These are phyloP conservation scores for Nilaparvata lugens DNA, from an alignment of 1,140 invertebrate species.

Conservation along the genomic window DNA sequence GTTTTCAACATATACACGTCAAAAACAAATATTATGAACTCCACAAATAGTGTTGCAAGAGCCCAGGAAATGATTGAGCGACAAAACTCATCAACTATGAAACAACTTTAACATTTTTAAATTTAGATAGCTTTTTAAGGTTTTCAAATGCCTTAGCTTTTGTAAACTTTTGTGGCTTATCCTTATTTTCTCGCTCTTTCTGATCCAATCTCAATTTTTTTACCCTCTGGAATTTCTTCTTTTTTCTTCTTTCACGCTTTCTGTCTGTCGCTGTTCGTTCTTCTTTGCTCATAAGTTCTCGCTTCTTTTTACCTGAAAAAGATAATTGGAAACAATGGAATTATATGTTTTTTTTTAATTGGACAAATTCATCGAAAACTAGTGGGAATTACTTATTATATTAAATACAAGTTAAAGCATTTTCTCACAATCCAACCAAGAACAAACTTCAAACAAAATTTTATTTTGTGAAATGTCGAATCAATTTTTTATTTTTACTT, in stretches of 20 bases:
- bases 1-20: too few relatives aligned
- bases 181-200: conserved; percentile 28
- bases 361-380: neutral
- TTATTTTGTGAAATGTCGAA: too few relatives aligned
- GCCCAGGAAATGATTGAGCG: too few relatives aligned
- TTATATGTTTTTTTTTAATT: neutral
- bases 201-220: conserved; percentile 43
- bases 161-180: neutral
- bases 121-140: neutral
- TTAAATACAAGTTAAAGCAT: neutral
- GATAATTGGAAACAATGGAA: neutral
- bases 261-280: conserved; percentile 81
- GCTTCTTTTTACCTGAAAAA: conserved; percentile 56
- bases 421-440: too few relatives aligned
- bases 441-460: too few relatives aligned
- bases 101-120: too few relatives aligned
- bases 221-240: conserved; percentile 64
- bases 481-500: too few relatives aligned
- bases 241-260: conserved; percentile 77
- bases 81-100: too few relatives aligned
- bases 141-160: neutral
- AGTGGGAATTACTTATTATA: conserved; percentile 14
- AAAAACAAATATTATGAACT: too few relatives aligned
- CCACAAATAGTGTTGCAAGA: too few relatives aligned
- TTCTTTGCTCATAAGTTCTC: conserved; percentile 64